These are phyloP conservation scores for Chelonus insularis DNA, from an alignment of 1,140 invertebrate species.

Conservation along the genomic window DNA sequence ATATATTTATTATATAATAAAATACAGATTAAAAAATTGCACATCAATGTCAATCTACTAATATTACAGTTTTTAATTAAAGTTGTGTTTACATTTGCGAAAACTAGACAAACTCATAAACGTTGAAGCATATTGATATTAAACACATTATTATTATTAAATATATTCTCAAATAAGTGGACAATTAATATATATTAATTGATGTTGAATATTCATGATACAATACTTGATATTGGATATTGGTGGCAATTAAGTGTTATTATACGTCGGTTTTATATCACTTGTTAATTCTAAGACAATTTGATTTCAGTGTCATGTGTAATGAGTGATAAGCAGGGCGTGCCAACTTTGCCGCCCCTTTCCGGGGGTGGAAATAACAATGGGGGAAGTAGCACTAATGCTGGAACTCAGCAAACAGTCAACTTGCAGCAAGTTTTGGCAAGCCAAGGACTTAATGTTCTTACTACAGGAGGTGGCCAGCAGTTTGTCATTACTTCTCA, in stretches of 20 bases:
- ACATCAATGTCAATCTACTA: too few relatives aligned
- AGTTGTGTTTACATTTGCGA: neutral
- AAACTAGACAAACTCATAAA: neutral
- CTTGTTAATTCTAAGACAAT: too few relatives aligned
- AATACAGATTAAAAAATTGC: neutral
- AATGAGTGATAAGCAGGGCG: constrained; percentile 61
- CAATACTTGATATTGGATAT: too few relatives aligned
- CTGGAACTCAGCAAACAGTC: constrained; percentile 53
- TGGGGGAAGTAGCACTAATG: constrained; percentile 51
- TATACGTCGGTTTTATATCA: too few relatives aligned
- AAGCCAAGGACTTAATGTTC: constrained; percentile 55
- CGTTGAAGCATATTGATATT: too few relatives aligned
- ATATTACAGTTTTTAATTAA: constrained; percentile 2
- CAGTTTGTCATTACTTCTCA: constrained; percentile 60
- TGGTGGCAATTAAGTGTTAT: too few relatives aligned
- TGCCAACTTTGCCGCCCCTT: constrained; percentile 57
- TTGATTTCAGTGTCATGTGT: constrained; percentile 54
- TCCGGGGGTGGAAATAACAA: constrained; percentile 54
- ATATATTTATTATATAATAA: neutral
- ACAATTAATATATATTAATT: too few relatives aligned
- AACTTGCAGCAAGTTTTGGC: constrained; percentile 59
- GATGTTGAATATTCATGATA: too few relatives aligned
- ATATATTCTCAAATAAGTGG: too few relatives aligned
- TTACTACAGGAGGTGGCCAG: constrained; percentile 54
- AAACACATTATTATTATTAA: too few relatives aligned